Percentiles rank a stretch among this genome's conserved stretches.
phyloP scores from a whole-genome alignment of 2,113 vertebrate genomes.

The Sylvietta virens region DNA sequence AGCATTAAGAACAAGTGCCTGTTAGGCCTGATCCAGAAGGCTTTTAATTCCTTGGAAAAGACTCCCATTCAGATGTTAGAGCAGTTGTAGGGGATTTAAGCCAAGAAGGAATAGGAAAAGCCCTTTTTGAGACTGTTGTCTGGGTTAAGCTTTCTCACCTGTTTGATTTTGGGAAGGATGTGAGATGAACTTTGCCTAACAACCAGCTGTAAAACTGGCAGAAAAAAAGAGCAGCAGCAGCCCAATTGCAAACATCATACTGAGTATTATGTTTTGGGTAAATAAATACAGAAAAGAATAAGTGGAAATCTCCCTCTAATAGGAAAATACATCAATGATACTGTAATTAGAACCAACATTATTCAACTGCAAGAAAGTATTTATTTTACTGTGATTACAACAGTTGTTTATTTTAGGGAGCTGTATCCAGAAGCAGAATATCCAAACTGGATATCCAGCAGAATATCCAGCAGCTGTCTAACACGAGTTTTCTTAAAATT shows the following conservation, averaged over 20 bases:
- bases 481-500: neutral
- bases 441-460: neutral
- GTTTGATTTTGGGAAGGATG: neutral
- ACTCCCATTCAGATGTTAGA: neutral
- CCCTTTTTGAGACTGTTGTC: neutral
- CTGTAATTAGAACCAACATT: constrained; percentile 54
- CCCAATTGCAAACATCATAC: neutral
- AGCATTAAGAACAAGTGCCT: neutral
- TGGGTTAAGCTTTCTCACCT: constrained; percentile 11
- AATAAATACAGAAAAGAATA: constrained; percentile 51
- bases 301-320: constrained; percentile 41
- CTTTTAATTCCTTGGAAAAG: neutral
- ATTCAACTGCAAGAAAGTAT: constrained; percentile 36
- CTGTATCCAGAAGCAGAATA: constrained; percentile 14
- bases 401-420: constrained; percentile 30
- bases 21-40: neutral
- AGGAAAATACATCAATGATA: constrained; percentile 44
- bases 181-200: neutral
- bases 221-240: neutral
- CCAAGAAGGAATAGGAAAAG: neutral
- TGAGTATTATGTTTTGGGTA: constrained; percentile 36
- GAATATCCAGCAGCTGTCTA: constrained; percentile 1
- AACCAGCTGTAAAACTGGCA: constrained; percentile 16
- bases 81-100: neutral
- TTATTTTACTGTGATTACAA: constrained; percentile 51